phyloP scores from a whole-genome alignment of 2,888 invertebrate genomes.

The Leptarthrus brevirostris region DNA sequence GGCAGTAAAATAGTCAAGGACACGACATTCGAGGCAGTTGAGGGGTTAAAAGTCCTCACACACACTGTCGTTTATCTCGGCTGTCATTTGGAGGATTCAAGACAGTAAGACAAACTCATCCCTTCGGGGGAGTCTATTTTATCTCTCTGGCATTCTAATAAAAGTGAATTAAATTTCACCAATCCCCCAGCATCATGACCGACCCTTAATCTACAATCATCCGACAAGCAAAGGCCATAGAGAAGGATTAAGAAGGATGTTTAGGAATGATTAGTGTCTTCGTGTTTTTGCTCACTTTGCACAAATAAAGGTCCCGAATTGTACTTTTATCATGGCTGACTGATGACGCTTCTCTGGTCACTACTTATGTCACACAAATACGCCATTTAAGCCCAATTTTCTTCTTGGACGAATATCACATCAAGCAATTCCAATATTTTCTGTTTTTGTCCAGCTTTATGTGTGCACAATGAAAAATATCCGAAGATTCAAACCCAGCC shows the following conservation, averaged over 20 bases:
- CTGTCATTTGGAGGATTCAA: not conserved
- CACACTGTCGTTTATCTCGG: too few relatives aligned
- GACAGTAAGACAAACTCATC: not conserved
- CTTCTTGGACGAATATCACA: too few relatives aligned
- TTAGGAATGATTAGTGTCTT: slow-evolving; percentile 1
- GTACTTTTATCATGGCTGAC: too few relatives aligned
- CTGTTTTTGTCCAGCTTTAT: too few relatives aligned
- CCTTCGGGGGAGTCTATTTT: not conserved
- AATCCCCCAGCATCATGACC: slow-evolving; percentile 16
- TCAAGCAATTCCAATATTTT: too few relatives aligned
- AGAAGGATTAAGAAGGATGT: slow-evolving; percentile 2
- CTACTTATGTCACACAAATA: too few relatives aligned
- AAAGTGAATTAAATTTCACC: slow-evolving; percentile 22
- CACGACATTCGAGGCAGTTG: not conserved
- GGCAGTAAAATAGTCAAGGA: not conserved
- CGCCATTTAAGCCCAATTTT: too few relatives aligned
- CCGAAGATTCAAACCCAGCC: too few relatives aligned
- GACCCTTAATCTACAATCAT: slow-evolving; percentile 28
- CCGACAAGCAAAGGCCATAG: slow-evolving; percentile 18
- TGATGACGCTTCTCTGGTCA: too few relatives aligned
- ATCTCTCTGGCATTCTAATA: slow-evolving; percentile 13
- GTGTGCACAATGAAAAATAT: too few relatives aligned
- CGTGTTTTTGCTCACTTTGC: not conserved
- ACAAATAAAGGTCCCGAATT: not conserved
- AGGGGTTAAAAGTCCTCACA: too few relatives aligned